Evolutionary conservation across 1,140 invertebrate genomes (phyloP), one percentile per base, ranked within the genome.

Genomic region (Drosophila pectinifera): DNA sequence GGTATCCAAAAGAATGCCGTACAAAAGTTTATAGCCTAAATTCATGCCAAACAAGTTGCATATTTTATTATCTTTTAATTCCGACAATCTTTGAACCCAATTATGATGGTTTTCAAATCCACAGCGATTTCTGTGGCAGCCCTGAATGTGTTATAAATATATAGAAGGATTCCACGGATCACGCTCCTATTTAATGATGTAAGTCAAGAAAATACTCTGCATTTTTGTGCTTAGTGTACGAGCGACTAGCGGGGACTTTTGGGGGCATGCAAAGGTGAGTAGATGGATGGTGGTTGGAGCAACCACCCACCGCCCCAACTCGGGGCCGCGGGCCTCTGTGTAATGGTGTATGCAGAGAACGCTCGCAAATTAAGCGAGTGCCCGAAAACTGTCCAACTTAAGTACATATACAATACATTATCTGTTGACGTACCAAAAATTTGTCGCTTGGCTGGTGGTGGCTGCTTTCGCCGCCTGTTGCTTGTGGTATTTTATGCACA

Each of bases 361-460:
- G 57, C 22, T 45, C 57, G 48, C 41, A 79, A 78, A 74, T 77
- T 70, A 53, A 48, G 77, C 38, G 51, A 68, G 51, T 41, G 6
- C 18, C 59, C 64, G 20, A 65, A 68, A 62, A 34, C 56, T 28
- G 65, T 70, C 67, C 67, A 46, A 70, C 39, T 34, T 58, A 48
- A 54, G 39, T 74, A 74, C 58, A 82, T 82, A 78, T 82, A 59
- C 58, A 84, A 80, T 73, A 80, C 72, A 88, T 88, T 79, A 88
- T 79, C 84, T 88, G 65, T 88, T 89, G 84, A 88, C 83, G 84
- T 88, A 88, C 83, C 82, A 65, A 83, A 72, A 63, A 64, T 53
- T 51, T 77, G 53, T 46, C 53, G 78, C 39, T 81, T 69, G 39
- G 79, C 45, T 73, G 72, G 59, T 68, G 65, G 64, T 55, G 75